These are phyloP conservation scores for Coranthus polyacanthus DNA, from an alignment of 2,797 vertebrate species.

Conservation along the genomic window DNA sequence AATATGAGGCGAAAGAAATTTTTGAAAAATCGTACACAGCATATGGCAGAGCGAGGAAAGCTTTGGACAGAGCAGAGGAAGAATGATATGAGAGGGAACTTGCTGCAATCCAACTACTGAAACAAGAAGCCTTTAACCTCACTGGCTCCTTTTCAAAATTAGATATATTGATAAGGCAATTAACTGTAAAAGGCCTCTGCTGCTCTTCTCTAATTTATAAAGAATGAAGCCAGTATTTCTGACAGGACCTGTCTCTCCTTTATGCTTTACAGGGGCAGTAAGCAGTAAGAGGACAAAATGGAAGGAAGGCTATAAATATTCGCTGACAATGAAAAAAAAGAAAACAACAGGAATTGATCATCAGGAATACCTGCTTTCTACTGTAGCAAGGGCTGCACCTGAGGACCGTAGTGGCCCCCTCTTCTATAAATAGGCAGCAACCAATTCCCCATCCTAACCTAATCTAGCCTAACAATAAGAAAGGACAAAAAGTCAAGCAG, in stretches of 20 bases:
- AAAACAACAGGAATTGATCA: conserved; percentile 79
- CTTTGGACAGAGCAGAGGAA: conserved; percentile 62
- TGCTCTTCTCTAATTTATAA: conserved; percentile 69
- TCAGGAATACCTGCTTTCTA: conserved; percentile 65
- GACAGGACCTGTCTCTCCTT: conserved; percentile 61
- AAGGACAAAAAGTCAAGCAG: conserved; percentile 35
- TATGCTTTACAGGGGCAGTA: conserved; percentile 42
- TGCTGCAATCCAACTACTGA: conserved; percentile 51
- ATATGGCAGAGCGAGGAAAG: conserved; percentile 68
- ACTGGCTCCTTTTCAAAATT: conserved; percentile 71
- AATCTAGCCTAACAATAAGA: conserved; percentile 14
- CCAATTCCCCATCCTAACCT: conserved; percentile 43
- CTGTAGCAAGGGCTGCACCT: conserved; percentile 60
- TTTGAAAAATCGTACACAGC: conserved; percentile 60
- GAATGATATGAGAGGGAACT: conserved; percentile 58
- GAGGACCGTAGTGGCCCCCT: conserved; percentile 11
- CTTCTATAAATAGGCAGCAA: conserved; percentile 51
- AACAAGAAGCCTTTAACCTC: conserved; percentile 73
- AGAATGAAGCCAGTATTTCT: conserved; percentile 66
- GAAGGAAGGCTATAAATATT: conserved; percentile 78
- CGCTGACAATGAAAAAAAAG: conserved; percentile 72
- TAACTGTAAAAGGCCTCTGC: conserved; percentile 72
- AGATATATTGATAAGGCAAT: conserved; percentile 81
- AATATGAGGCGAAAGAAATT: conserved; percentile 57
- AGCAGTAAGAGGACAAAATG: conserved; percentile 55